Evolutionary conservation across 2,113 vertebrate genomes (phyloP).

Genomic region (Charadrius vociferus): DNA sequence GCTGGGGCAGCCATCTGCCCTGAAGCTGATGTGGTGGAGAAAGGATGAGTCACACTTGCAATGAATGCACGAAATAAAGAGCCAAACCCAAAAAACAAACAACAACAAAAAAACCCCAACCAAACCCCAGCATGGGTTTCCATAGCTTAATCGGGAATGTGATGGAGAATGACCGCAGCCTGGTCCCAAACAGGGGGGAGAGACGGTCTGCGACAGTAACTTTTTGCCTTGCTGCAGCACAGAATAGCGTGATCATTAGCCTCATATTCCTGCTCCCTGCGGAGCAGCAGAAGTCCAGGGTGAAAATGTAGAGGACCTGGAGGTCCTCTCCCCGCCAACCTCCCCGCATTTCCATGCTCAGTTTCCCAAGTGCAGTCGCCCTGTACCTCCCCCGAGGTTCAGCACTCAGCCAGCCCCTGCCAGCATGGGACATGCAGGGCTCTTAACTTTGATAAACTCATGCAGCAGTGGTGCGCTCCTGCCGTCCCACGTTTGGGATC

Average conservation of each 20-base stretch:
- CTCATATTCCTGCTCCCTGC: neutral
- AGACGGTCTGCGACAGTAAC: neutral
- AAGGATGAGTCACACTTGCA: neutral
- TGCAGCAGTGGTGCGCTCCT: neutral
- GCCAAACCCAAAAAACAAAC: neutral
- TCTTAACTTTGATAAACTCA: neutral
- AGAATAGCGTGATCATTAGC: neutral
- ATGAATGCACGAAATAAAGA: neutral
- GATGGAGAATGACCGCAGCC: neutral
- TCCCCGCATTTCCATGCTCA: neutral
- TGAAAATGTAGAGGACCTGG: neutral
- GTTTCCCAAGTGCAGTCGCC: neutral
- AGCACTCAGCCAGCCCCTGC: neutral
- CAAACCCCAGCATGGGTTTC: neutral
- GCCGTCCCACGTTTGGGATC: neutral
- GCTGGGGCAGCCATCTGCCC: neutral
- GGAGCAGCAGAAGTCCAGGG: neutral
- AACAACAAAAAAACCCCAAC: neutral
- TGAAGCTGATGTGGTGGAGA: neutral
- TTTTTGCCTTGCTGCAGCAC: neutral
- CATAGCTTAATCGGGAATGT: fast-evolving
- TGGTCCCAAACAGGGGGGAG: neutral
- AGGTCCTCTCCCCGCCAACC: neutral
- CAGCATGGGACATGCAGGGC: fast-evolving
- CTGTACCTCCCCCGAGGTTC: neutral